Evolutionary conservation across 2,113 vertebrate genomes (phyloP).

Genomic region (Xyrauchen texanus): DNA sequence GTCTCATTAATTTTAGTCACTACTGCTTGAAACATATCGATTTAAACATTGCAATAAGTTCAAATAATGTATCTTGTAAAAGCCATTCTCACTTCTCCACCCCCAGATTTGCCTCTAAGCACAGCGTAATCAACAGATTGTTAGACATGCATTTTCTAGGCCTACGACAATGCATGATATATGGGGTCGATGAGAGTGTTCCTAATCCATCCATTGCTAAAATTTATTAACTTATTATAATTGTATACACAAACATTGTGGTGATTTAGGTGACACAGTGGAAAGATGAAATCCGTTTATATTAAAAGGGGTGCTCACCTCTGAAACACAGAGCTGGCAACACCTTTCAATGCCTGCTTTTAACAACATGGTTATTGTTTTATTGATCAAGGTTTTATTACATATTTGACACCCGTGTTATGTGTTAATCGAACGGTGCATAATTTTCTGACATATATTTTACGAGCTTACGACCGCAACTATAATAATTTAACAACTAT

Average conservation of each 20-base stretch:
- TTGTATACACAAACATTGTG: conserved; percentile 99
- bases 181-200: conserved; percentile 91
- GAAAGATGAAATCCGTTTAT: conserved; percentile 99
- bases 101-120: conserved; percentile 70
- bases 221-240: conserved; percentile 99
- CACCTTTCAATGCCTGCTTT: conserved; percentile 93
- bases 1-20: conserved; percentile 76
- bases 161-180: conserved; percentile 91
- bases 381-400: conserved; percentile 99
- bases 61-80: conserved; percentile 74
- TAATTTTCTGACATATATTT: conserved; percentile 95
- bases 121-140: conserved; percentile 98
- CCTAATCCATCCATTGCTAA: conserved; percentile 94
- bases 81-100: conserved; percentile 60
- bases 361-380: conserved; percentile 99
- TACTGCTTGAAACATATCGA: conserved; percentile 76
- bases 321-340: conserved; percentile 85
- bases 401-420: conserved; percentile 97
- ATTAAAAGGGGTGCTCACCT: conserved; percentile 99
- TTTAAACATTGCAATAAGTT: conserved; percentile 77
- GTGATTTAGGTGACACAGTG: conserved; percentile 99
- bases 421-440: conserved; percentile 96
- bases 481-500: conserved; percentile 92
- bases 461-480: conserved; percentile 90
- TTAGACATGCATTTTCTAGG: conserved; percentile 98